Evolutionary conservation across 2,888 invertebrate species (phyloP), one percentile per base, ranked within the genome.

Genomic region (Platynereis dumerilii): DNA sequence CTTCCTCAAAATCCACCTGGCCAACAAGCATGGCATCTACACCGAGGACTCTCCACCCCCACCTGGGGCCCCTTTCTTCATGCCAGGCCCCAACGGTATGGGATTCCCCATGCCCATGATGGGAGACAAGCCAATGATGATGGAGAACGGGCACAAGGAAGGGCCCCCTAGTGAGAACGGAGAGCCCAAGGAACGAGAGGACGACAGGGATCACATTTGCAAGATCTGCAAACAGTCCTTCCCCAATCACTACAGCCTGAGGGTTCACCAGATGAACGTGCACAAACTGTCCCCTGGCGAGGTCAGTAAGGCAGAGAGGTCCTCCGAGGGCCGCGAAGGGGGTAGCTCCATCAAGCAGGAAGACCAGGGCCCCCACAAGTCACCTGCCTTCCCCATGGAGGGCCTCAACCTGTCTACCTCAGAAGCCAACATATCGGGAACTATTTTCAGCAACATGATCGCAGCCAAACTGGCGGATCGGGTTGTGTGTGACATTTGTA

Each of bases 401-500:
- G 61, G 61, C 12, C 61, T 61, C 39, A 61, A 63, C 48, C 45
- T 63, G 2, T 12, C 44, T 22, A 54, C 55, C n/a, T 53, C 53
- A 22, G 61, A 61, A 7, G 12, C 54, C 5, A 52, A 48, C 54
- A 61, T 52, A 61, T 26, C 52, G 1, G 61, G 61, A 29, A 76
- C 80, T n/a, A 80, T 81, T 76, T 81, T 82, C 72, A 76, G 79
- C 52, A 80, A 78, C 71, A 81, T 82, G 81, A 78, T 80, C n/a
- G 81, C 82, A 22, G 82, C 83, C 24, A 83, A 83, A 71, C 73
- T 83, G 53, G 83, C 83, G 26, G 83, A 84, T 66, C 75, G 83
- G 24, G 82, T 82, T 20, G 76, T 76, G 20, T 97, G 97, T 83
- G 96, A 96, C 83, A 95, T 97, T 71, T 97, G 97, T 86, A 96